Percentiles rank a stretch among this genome's conserved stretches.
Evolutionary conservation across 2,113 vertebrate genomes (phyloP).

Genomic region (Oryzias melastigma): DNA sequence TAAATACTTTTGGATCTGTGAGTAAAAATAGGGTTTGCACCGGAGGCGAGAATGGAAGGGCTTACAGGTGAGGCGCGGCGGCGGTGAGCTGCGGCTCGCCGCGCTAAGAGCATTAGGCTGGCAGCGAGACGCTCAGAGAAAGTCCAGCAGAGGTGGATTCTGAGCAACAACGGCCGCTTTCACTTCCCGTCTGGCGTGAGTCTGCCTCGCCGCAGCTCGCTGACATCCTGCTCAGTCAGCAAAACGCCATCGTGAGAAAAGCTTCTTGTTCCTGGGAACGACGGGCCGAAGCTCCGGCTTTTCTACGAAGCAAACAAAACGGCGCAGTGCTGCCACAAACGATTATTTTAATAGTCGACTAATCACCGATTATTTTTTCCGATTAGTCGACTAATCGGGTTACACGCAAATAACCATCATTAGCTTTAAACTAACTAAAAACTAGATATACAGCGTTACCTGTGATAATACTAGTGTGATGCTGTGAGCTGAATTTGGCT

Average conservation of each 20-base stretch:
- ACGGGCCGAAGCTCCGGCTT: conserved; percentile 19
- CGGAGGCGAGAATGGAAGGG: conserved; percentile 37
- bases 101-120: conserved; percentile 36
- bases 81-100: conserved; percentile 28
- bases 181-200: conserved; percentile 3
- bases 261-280: conserved; percentile 49
- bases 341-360: too few species aligned
- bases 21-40: conserved; percentile 4
- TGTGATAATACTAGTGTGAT: too few species aligned
- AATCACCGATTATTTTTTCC: too few species aligned
- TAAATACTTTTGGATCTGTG: conserved; percentile 17
- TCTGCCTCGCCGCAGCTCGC: too few species aligned
- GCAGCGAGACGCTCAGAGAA: not conserved
- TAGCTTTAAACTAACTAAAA: too few species aligned
- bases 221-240: conserved; percentile 53
- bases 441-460: too few species aligned
- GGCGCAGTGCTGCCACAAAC: too few species aligned
- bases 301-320: too few species aligned
- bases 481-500: too few species aligned
- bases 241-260: conserved; percentile 28
- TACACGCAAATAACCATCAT: too few species aligned
- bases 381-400: too few species aligned
- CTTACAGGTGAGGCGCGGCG: conserved; percentile 34
- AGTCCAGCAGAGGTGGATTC: not conserved
- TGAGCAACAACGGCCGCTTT: conserved; percentile 11